These are phyloP conservation scores for Drosophila cyrtoloma DNA, from an alignment of 2,888 invertebrate genomes.

Conservation along the genomic window DNA sequence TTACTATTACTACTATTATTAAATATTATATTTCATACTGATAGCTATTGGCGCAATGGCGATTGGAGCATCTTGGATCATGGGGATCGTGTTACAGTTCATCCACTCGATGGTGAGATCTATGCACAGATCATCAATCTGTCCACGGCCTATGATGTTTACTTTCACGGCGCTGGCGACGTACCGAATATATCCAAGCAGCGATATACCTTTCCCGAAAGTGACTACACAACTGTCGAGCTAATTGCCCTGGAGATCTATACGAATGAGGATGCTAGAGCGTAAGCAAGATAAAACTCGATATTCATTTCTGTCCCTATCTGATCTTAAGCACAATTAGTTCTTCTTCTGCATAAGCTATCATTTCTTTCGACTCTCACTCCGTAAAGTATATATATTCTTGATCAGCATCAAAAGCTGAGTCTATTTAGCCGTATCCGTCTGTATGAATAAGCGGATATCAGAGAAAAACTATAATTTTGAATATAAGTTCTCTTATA, in stretches of 20 bases:
- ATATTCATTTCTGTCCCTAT: background rate
- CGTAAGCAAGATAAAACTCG: constrained; percentile 78
- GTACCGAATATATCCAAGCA: constrained; percentile 89
- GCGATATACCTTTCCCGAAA: constrained; percentile 86
- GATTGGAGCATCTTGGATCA: constrained; percentile 86
- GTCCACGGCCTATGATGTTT: constrained; percentile 89
- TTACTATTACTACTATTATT: background rate
- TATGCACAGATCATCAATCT: constrained; percentile 91
- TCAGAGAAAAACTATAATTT: too few relatives aligned
- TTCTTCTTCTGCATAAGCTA: background rate
- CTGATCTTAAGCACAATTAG: background rate
- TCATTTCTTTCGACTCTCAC: too few relatives aligned
- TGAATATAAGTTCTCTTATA: too few relatives aligned
- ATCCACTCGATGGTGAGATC: constrained; percentile 91
- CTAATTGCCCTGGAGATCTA: constrained; percentile 87
- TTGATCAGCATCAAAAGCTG: background rate
- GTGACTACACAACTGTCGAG: constrained; percentile 88
- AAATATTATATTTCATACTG: background rate
- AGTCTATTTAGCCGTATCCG: background rate
- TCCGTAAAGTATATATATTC: background rate
- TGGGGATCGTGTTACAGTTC: constrained; percentile 86
- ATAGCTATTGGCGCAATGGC: constrained; percentile 87
- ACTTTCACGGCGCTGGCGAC: constrained; percentile 89
- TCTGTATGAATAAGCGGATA: too few relatives aligned
- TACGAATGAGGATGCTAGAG: constrained; percentile 87